Evolutionary conservation across 35 echinoderm and acorn worm genomes (phyloP).

Genomic region (Holothuria glaberrima): DNA sequence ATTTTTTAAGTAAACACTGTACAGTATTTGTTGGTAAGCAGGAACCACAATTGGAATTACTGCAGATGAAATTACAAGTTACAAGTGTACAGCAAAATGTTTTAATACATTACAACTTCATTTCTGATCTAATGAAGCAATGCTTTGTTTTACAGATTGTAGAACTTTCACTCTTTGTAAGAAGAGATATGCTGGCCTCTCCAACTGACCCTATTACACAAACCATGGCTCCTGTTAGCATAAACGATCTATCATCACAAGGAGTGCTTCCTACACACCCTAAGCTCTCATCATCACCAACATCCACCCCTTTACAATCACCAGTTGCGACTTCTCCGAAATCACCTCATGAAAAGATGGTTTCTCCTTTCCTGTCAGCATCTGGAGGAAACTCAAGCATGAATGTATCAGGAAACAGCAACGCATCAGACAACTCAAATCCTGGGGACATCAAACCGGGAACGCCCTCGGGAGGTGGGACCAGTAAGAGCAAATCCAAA

Average conservation of each 20-base stretch:
- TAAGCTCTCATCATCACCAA: constrained; percentile 56
- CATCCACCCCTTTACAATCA: constrained; percentile 76
- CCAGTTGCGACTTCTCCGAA: constrained; percentile 78
- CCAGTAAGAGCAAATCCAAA: constrained; percentile 82
- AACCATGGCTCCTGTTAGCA: constrained; percentile 70
- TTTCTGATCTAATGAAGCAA: background rate
- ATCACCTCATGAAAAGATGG: constrained; percentile 81
- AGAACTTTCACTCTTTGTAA: constrained; percentile 83
- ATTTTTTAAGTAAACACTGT: too few species aligned
- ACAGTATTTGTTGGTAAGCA: too few species aligned
- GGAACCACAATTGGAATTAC: too few species aligned
- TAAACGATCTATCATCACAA: constrained; percentile 71
- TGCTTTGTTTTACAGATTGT: constrained; percentile 71
- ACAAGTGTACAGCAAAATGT: background rate
- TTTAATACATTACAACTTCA: background rate
- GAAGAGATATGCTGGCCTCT: constrained; percentile 70
- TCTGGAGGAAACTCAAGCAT: constrained; percentile 50
- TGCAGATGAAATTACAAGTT: background rate
- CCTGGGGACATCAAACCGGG: constrained; percentile 65
- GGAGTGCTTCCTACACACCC: constrained; percentile 47
- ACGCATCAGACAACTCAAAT: constrained; percentile 76
- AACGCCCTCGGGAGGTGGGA: constrained; percentile 19
- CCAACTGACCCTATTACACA: constrained; percentile 81
- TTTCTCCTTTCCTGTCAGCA: constrained; percentile 81
- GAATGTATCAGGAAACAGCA: constrained; percentile 72